These are phyloP conservation scores for Malurus cyaneus DNA, from an alignment of 2,113 vertebrate species.

Conservation along the genomic window DNA sequence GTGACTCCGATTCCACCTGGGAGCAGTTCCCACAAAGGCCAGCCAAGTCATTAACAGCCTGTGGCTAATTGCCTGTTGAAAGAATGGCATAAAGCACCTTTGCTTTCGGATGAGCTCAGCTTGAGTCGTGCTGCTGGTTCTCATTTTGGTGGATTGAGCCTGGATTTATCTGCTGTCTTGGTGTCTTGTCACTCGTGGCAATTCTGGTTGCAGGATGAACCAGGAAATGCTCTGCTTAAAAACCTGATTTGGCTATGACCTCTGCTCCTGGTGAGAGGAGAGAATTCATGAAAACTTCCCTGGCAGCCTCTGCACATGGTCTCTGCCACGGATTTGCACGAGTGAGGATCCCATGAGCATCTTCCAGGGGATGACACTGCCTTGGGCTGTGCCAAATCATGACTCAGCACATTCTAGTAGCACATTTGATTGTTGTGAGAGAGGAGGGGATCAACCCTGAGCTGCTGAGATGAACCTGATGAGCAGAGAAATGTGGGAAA, in stretches of 20 bases:
- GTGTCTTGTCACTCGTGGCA: neutral
- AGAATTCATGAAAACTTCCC: neutral
- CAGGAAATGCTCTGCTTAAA: neutral
- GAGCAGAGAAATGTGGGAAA: fast-evolving
- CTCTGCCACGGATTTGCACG: neutral
- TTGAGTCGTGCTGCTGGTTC: neutral
- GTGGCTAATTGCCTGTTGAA: conserved; percentile 33
- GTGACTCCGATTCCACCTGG: neutral
- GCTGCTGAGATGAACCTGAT: neutral
- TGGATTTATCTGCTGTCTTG: neutral
- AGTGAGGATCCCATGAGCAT: neutral
- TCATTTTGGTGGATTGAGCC: neutral
- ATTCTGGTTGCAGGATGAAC: neutral
- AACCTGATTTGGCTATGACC: neutral
- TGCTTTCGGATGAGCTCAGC: neutral
- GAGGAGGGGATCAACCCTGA: neutral
- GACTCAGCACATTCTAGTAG: conserved; percentile 32
- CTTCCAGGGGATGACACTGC: neutral
- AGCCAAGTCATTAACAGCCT: conserved; percentile 28
- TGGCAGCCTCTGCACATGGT: neutral
- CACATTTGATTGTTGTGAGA: neutral
- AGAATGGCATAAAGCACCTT: neutral
- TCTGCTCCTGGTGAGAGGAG: neutral
- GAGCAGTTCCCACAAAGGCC: conserved; percentile 31
- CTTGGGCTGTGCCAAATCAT: neutral